These are phyloP conservation scores for Amphiprion clarkii DNA, from an alignment of 2,797 vertebrate genomes.

Conservation along the genomic window DNA sequence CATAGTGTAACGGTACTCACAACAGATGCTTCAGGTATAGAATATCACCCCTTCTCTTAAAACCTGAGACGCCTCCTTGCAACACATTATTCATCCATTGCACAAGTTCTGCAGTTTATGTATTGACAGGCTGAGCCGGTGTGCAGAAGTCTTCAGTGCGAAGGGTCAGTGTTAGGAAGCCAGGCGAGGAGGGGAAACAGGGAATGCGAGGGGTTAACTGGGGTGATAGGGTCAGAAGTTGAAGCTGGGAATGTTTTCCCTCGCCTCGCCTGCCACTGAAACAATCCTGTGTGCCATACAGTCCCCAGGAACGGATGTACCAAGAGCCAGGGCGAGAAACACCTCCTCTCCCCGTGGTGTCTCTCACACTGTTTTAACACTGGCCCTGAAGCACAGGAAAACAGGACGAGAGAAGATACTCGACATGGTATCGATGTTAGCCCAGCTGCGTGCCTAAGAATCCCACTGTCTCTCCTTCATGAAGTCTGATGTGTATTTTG, in stretches of 20 bases:
- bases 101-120: constrained; percentile 41
- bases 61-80: constrained; percentile 45
- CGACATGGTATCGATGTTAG: constrained; percentile 28
- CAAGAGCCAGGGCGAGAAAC: constrained; percentile 58
- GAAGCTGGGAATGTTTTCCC: constrained; percentile 73
- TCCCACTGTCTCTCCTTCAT: constrained; percentile 5
- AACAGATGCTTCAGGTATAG: constrained; percentile 44
- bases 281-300: constrained; percentile 57
- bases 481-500: background rate
- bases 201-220: constrained; percentile 71
- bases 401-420: constrained; percentile 39
- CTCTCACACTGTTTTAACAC: constrained; percentile 46
- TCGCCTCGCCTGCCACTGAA: constrained; percentile 69
- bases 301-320: constrained; percentile 74
- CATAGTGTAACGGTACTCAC: constrained; percentile 21
- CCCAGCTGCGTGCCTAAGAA: constrained; percentile 16
- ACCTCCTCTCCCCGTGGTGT: constrained; percentile 47
- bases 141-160: constrained; percentile 33
- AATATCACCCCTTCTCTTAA: constrained; percentile 57
- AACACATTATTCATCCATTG: constrained; percentile 47
- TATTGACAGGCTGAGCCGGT: constrained; percentile 46
- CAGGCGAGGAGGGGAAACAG: constrained; percentile 37
- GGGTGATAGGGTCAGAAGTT: constrained; percentile 80
- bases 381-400: constrained; percentile 29
- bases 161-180: constrained; percentile 67